Percentiles rank a stretch among this genome's conserved stretches.
These are phyloP conservation scores for Drosophila paramelanica DNA, from an alignment of 2,888 invertebrate species.

Conservation along the genomic window DNA sequence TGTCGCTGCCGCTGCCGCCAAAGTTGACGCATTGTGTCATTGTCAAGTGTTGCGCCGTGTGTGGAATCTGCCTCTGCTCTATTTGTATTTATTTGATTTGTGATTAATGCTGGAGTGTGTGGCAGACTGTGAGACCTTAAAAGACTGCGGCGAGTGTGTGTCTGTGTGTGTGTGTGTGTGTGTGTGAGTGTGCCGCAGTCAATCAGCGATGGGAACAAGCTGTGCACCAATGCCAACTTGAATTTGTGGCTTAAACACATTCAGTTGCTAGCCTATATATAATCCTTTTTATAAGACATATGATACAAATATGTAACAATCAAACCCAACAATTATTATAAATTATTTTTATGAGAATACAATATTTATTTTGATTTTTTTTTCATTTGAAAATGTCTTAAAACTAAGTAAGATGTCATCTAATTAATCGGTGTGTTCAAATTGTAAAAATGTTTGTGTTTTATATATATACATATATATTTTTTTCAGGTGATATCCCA, in stretches of 20 bases:
- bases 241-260: not conserved
- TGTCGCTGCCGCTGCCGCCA: slow-evolving; percentile 65
- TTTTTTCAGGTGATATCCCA: slow-evolving; percentile 14
- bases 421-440: not conserved
- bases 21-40: slow-evolving; percentile 77
- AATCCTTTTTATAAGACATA: not conserved
- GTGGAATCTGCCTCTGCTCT: slow-evolving; percentile 56
- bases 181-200: slow-evolving; percentile 3
- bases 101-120: slow-evolving; percentile 67
- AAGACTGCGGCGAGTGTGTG: not conserved
- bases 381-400: not conserved
- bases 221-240: not conserved
- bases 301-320: too few relatives aligned
- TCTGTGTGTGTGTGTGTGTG: not conserved
- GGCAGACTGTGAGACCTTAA: slow-evolving; percentile 53
- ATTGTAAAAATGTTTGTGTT: not conserved
- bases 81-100: slow-evolving; percentile 71
- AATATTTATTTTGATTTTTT: too few relatives aligned
- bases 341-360: too few relatives aligned
- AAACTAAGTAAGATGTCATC: not conserved
- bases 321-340: too few relatives aligned
- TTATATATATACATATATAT: not conserved
- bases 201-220: slow-evolving; percentile 14
- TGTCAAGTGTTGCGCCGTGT: slow-evolving; percentile 72
- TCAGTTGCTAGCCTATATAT: not conserved